A percentile compares a stretch with the other conserved stretches of the same genome.
Conservation (phyloP, 1,140 invertebrate species). For the Grapholita molesta region DNA sequence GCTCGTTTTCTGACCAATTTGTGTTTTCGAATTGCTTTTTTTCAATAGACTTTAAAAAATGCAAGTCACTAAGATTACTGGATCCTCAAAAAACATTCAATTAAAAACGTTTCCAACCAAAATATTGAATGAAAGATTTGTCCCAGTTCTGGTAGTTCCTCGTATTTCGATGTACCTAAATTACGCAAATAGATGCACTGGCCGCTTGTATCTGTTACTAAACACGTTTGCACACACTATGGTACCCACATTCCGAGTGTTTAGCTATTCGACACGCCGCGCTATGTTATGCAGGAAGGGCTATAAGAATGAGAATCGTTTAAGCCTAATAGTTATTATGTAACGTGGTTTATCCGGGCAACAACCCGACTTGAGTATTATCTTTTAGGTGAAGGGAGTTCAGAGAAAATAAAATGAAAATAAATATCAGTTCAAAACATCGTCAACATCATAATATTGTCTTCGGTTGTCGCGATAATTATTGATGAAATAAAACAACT, state of each 20-base stretch:
- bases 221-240: constrained; percentile 31
- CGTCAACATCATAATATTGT: too few species aligned
- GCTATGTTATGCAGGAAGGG: background rate
- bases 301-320: background rate
- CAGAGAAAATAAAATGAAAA: too few species aligned
- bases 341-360: background rate
- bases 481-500: too few species aligned
- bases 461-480: too few species aligned
- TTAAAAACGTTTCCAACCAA: background rate
- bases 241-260: constrained; percentile 23
- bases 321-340: background rate
- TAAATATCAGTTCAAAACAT: too few species aligned
- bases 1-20: background rate
- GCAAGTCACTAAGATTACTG: background rate
- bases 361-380: background rate
- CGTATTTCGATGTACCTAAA: constrained; percentile 29
- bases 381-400: too few species aligned
- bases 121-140: constrained; percentile 11
- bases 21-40: background rate
- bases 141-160: constrained; percentile 34
- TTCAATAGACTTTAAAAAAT: background rate
- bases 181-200: constrained; percentile 40
- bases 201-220: constrained; percentile 29
- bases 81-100: background rate
- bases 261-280: constrained; percentile 1